Evolutionary conservation across 2,888 invertebrate species (phyloP), one percentile per base, ranked within the genome.

Genomic region (Ochropleura leucogaster): DNA sequence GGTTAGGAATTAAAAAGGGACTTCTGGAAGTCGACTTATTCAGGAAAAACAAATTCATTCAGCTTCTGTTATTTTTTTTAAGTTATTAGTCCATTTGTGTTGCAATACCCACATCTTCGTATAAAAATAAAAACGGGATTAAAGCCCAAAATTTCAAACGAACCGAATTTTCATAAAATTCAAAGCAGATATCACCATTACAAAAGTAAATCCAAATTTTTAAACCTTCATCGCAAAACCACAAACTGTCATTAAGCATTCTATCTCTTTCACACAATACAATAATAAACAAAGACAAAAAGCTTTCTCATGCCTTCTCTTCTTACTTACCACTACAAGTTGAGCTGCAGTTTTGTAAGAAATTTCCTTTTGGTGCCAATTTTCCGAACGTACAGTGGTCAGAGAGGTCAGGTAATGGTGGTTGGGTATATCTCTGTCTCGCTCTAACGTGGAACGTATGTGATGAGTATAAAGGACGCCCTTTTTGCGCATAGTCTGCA

Each of bases 401-500:
- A 70, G 76, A 88, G 82, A 82, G 81, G 73, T 79, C 80, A 69
- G n/a, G 46, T 67, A 72, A 74, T 44, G 53, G 78, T 85, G 85
- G 87, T 20, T n/a, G 64, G 9, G 46, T 46, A 9, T 73, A 14
- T 72, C 64, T 77, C 84, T 77, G 84, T 93, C 95, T 89, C 92
- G 70, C 77, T 95, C 90, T 80, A 74, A 84, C 94, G 85, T 89
- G 94, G 94, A 91, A 93, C 94, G 95, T 95, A 95, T 95, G 95
- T 93, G 95, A 93, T 93, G 93, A 94, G 94, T 93, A 92, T 93
- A 91, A 77, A 93, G 93, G 95, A 94, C 94, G 94, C 92, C 95
- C 95, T 96, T 96, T 96, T 96, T 96, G 96, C 95, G 94, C 92
- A 92, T 94, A 93, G 96, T 96, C 96, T 96, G 95, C 94, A 89